Percentiles rank a stretch among this genome's conserved stretches.
phyloP scores from a whole-genome alignment of 2,113 vertebrate genomes.

The Nestor notabilis region DNA sequence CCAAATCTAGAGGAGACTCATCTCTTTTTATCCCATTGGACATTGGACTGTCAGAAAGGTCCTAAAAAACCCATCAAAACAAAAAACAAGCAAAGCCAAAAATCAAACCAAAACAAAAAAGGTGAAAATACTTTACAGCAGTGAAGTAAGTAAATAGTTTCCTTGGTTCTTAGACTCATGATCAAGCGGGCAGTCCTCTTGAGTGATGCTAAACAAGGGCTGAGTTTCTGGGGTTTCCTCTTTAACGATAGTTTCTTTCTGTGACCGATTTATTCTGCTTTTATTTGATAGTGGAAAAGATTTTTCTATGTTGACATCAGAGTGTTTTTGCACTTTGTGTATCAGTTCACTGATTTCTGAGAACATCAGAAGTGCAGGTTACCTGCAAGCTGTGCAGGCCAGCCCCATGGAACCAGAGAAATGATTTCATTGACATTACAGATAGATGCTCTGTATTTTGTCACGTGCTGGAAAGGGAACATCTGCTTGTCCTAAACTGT shows the following conservation, averaged over 20 bases:
- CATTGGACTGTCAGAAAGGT: not conserved
- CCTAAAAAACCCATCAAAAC: not conserved
- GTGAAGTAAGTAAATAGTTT: not conserved
- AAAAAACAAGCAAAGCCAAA: not conserved
- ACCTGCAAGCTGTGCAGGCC: not conserved
- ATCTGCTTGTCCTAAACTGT: not conserved
- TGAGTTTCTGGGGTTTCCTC: not conserved
- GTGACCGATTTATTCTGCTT: not conserved
- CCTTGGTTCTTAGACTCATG: not conserved
- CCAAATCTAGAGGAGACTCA: not conserved
- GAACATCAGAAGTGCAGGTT: not conserved
- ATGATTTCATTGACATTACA: fast-evolving
- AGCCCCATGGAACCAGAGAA: not conserved
- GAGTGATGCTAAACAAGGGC: not conserved
- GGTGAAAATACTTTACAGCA: not conserved
- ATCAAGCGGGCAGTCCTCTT: not conserved
- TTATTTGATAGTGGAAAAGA: not conserved
- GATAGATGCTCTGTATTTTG: not conserved
- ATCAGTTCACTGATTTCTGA: not conserved
- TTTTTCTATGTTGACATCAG: not conserved
- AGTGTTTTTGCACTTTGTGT: not conserved
- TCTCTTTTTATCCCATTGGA: not conserved
- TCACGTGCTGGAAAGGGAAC: not conserved
- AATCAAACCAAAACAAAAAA: not conserved
- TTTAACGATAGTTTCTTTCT: not conserved